Percentiles rank a stretch among this genome's conserved stretches.
Evolutionary conservation across 1,140 invertebrate species (phyloP).

Genomic region (Hormaphis cornu): DNA sequence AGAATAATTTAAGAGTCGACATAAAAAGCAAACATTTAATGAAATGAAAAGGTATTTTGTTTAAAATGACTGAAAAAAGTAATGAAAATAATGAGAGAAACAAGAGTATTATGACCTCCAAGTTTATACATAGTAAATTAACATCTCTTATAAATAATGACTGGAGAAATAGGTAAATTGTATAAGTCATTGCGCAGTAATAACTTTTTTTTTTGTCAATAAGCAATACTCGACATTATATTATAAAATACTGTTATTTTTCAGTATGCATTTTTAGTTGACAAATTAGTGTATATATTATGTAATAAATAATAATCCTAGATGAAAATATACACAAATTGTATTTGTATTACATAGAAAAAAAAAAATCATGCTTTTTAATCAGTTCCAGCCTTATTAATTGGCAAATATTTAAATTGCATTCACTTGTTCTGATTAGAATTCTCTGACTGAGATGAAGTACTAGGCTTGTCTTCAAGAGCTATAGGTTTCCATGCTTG

Average conservation of each 20-base stretch:
- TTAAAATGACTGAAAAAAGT: background rate
- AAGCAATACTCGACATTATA: no score
- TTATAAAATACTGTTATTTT: background rate
- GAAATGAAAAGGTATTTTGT: background rate
- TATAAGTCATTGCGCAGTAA: background rate
- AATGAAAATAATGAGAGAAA: background rate
- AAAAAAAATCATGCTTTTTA: constrained; percentile 1
- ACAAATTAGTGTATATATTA: background rate
- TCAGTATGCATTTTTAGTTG: background rate
- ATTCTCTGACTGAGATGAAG: background rate
- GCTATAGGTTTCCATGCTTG: constrained; percentile 19
- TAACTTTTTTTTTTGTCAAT: background rate
- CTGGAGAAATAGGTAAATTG: background rate
- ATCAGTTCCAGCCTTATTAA: constrained; percentile 5
- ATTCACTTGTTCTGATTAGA: background rate
- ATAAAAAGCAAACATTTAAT: background rate
- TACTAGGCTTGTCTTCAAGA: constrained; percentile 2
- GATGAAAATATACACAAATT: no score
- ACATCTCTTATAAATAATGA: constrained; percentile 10
- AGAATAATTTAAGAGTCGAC: background rate
- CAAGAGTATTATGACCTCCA: background rate
- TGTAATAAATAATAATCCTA: no score
- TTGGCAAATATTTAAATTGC: background rate
- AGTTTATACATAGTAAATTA: background rate
- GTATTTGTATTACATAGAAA: background rate